phyloP scores from a whole-genome alignment of 2,888 invertebrate species.

The Drosophila anomalata region DNA sequence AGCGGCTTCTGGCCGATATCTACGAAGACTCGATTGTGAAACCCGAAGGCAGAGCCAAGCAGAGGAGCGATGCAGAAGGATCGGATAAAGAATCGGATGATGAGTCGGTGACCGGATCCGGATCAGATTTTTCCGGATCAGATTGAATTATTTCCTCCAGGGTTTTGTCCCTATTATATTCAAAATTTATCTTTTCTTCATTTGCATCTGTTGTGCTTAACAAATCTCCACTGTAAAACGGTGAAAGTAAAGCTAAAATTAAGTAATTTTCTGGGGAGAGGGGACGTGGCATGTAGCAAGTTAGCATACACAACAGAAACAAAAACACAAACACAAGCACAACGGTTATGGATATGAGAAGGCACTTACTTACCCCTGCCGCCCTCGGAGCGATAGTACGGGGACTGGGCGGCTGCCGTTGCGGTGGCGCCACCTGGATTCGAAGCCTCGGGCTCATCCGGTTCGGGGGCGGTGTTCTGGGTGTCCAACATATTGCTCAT shows the following conservation, averaged over 20 bases:
- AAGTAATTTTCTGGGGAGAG: not conserved
- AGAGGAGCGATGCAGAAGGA: not conserved
- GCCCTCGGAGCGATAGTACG: conserved; percentile 85
- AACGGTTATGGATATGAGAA: conserved; percentile 44
- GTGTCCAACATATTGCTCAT: conserved; percentile 86
- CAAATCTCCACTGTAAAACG: not conserved
- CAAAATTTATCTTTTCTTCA: not conserved
- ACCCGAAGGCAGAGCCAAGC: not conserved
- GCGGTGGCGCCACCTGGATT: conserved; percentile 31
- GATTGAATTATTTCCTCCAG: not conserved
- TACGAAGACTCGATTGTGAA: not conserved
- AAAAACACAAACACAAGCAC: conserved; percentile 44
- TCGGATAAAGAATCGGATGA: not conserved
- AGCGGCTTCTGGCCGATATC: not conserved
- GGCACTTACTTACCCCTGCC: conserved; percentile 93
- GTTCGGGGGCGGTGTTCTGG: conserved; percentile 84
- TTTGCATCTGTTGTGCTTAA: not conserved
- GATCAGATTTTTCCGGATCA: not conserved
- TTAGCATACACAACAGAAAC: conserved; percentile 36
- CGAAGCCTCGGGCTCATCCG: conserved; percentile 67
- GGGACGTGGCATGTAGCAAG: not conserved
- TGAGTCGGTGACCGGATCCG: not conserved
- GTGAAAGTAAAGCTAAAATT: not conserved
- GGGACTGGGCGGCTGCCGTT: conserved; percentile 77
- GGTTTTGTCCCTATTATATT: not conserved